Evolutionary conservation across 2,113 vertebrate species (phyloP).

Genomic region (Rhinoderma darwinii): DNA sequence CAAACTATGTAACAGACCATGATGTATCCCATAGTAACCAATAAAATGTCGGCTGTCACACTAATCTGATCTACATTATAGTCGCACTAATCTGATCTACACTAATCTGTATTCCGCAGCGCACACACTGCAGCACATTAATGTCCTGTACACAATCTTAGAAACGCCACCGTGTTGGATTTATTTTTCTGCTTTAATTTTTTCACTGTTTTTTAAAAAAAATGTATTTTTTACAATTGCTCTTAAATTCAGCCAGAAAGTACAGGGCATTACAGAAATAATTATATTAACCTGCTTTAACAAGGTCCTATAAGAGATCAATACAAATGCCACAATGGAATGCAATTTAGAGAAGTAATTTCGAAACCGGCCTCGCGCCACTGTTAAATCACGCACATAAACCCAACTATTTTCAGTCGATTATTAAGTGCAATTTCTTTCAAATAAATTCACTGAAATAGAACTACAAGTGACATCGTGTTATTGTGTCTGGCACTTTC

Average conservation of each 20-base stretch:
- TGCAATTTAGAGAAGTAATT: slow-evolving; percentile 18
- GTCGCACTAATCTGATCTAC: neutral
- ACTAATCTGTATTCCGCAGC: neutral
- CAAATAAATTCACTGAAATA: neutral
- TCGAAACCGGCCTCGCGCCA: neutral
- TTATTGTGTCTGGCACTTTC: neutral
- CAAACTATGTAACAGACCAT: too few species aligned
- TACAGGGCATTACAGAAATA: neutral
- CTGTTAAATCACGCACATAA: neutral
- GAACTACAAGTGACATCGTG: neutral
- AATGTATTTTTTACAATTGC: too few species aligned
- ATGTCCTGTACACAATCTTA: neutral
- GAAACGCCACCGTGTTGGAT: neutral
- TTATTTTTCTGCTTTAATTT: neutral
- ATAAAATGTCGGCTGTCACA: neutral
- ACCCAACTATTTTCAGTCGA: neutral
- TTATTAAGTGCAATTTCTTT: slow-evolving; percentile 12
- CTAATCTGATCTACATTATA: neutral
- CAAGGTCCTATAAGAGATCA: slow-evolving; percentile 17
- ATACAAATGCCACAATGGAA: slow-evolving; percentile 20
- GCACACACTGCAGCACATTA: neutral
- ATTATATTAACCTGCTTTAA: slow-evolving; percentile 8
- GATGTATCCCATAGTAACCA: neutral
- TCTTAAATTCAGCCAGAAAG: neutral
- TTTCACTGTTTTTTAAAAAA: neutral